Percentiles rank a stretch among this genome's conserved stretches.
phyloP scores from a whole-genome alignment of 2,888 invertebrate genomes.

The Eupithecia pulchellata region DNA sequence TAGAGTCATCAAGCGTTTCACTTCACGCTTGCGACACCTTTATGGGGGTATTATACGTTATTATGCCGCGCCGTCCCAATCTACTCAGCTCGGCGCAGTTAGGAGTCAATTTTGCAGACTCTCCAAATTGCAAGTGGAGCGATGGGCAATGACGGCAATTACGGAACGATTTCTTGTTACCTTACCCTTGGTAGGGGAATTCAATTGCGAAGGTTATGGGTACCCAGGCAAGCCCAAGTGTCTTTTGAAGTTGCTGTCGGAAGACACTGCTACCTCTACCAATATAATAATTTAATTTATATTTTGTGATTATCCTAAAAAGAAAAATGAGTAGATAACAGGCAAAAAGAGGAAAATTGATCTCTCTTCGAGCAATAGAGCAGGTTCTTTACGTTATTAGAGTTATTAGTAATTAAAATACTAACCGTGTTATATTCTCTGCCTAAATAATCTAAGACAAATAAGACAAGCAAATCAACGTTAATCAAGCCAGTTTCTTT shows the following conservation, averaged over 20 bases:
- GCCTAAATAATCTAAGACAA: no score
- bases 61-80: constrained; percentile 52
- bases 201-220: constrained; percentile 7
- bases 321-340: neutral
- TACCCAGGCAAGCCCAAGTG: neutral
- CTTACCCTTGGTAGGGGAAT: constrained; percentile 18
- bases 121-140: constrained; percentile 44
- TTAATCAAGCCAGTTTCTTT: no score
- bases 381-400: no score
- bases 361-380: no score
- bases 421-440: no score
- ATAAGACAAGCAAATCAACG: no score
- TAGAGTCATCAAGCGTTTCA: constrained; percentile 30
- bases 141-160: constrained; percentile 37
- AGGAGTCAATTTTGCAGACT: constrained; percentile 47
- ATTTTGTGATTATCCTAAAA: neutral
- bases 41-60: constrained; percentile 52
- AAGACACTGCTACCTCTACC: neutral
- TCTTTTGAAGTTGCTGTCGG: neutral
- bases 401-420: no score
- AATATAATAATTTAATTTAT: neutral
- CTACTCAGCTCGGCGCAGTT: constrained; percentile 45
- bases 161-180: constrained; percentile 39
- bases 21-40: constrained; percentile 35
- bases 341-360: neutral